These are phyloP conservation scores for Ptilorrhoa leucosticta DNA, from an alignment of 2,113 vertebrate genomes.

Conservation along the genomic window DNA sequence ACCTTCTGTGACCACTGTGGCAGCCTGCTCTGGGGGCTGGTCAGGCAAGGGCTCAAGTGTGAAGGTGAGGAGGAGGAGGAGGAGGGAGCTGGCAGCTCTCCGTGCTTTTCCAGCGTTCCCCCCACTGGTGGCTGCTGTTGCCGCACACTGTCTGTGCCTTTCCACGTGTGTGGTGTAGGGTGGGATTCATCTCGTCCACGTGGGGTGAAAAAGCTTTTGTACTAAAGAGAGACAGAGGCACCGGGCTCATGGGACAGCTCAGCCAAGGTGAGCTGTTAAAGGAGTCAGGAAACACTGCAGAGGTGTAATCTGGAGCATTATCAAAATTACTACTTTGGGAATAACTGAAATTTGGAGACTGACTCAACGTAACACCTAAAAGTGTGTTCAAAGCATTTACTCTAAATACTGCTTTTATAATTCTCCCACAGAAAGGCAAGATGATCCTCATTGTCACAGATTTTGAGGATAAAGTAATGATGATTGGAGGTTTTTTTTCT, in stretches of 20 bases:
- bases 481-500: neutral
- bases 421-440: neutral
- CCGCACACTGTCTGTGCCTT: accelerated
- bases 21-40: constrained; percentile 96
- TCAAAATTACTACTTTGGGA: neutral
- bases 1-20: constrained; percentile 99
- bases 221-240: neutral
- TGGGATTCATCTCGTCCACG: accelerated
- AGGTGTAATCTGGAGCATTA: neutral
- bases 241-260: neutral
- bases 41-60: constrained; percentile 96
- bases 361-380: neutral
- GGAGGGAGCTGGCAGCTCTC: neutral
- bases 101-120: accelerated
- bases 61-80: constrained; percentile 78
- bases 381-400: neutral
- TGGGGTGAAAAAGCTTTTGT: neutral
- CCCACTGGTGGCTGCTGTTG: accelerated
- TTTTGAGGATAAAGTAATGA: neutral
- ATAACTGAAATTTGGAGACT: neutral
- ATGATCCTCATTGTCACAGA: neutral
- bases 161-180: accelerated
- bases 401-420: neutral
- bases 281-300: neutral
- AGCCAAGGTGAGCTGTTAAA: neutral